Evolutionary conservation across 2,797 vertebrate genomes (phyloP), one percentile per base, ranked within the genome.

Genomic region (Semaprochilodus insignis): DNA sequence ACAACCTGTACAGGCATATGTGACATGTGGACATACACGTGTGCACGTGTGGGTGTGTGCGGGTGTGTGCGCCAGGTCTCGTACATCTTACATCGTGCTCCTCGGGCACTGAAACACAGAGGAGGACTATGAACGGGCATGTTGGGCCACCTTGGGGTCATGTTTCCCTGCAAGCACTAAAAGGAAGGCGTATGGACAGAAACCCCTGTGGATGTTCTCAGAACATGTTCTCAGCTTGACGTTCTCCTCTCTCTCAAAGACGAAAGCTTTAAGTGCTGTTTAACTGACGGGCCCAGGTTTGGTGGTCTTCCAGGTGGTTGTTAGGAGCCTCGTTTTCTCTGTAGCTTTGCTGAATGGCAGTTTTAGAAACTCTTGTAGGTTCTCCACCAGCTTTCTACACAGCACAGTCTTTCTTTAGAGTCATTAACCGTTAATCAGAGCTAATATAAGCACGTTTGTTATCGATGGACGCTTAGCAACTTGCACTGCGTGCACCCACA

Each of bases 1-100:
- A 54, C 67, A 59, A 52, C 31, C 44, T 16, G 70, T 85, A 40
- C 36, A 67, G 52, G 21, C 76, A 63, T 63, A 60, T 78, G 59
- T 44, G 14, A 31, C 36, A 48, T 27, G 19, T 67, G 23, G 44
- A 7, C 52, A 17, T 66, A 52, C 48, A 63, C 57, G 34, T 65
- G 66, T 48, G 8, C 13, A 6, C 17, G 40, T 69, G 19, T 69
- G 65, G 31, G 31, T 31, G 31, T 31, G 31, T n/a, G 34, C 36
- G 34, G 21, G 66, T 40, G 66, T 65, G 57, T 62, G 74, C 62
- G 34, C 25, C n/a, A 0, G 55, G 27, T 25, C 27, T 83, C 55
- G 15, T 48, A 25, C 13, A 6, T 60, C 3, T 21, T 74, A 14
- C 31, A 36, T 10, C 1, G 17, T 34, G 25, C 23, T 55, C 55